A percentile compares a stretch with the other conserved stretches of the same genome.
Conservation (phyloP, 1,140 invertebrate genomes). For the honey bee (Apis mellifera) region Amel_HAv3.1 CM009933.2:12871001-12871500, state of each 20-base stretch:
- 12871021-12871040: too few relatives aligned
- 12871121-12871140: too few relatives aligned
- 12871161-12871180: slow-evolving; percentile 10
- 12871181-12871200: slow-evolving; percentile 33
- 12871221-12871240: slow-evolving; percentile 29
- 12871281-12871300: too few relatives aligned
- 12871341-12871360: slow-evolving; percentile 72
- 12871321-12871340: slow-evolving; percentile 31
- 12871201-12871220: slow-evolving; percentile 41
- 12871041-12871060: too few relatives aligned
- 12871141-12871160: background rate
- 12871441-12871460: slow-evolving; percentile 26
- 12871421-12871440: slow-evolving; percentile 73
- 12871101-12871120: background rate
- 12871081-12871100: too few relatives aligned
- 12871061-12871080: too few relatives aligned
- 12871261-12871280: too few relatives aligned
- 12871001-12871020: too few relatives aligned
- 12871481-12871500: slow-evolving; percentile 27
- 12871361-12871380: slow-evolving; percentile 71
- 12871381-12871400: slow-evolving; percentile 76
- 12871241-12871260: background rate
- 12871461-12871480: slow-evolving; percentile 57
- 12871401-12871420: slow-evolving; percentile 71
- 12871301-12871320: slow-evolving; percentile 45